phyloP scores from a whole-genome alignment of 1,140 invertebrate species.

The Trichomalopsis sarcophagae region DNA sequence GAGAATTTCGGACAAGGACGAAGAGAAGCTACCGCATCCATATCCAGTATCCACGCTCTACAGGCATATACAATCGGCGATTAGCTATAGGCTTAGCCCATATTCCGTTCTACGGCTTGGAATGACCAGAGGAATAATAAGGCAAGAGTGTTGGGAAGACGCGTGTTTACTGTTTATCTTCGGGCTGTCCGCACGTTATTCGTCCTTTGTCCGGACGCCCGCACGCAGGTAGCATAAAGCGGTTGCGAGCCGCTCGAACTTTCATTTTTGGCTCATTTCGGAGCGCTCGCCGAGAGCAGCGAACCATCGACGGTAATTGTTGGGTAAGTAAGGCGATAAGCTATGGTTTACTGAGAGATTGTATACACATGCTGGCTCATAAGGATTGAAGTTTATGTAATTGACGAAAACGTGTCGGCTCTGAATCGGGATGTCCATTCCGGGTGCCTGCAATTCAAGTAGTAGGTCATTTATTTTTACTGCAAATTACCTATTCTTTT shows the following conservation, averaged over 20 bases:
- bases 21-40: background rate
- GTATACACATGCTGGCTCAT: background rate
- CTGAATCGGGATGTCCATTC: too few relatives aligned
- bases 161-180: slow-evolving; percentile 4
- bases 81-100: background rate
- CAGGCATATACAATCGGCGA: too few relatives aligned
- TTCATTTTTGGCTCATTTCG: background rate
- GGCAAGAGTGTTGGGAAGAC: background rate
- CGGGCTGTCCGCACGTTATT: background rate
- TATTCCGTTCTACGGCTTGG: background rate
- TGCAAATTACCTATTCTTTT: background rate
- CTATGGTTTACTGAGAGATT: background rate
- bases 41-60: background rate
- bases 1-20: slow-evolving; percentile 29
- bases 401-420: background rate
- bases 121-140: background rate
- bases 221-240: background rate
- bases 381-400: background rate
- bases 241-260: background rate
- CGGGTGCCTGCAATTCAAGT: too few relatives aligned
- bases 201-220: slow-evolving; percentile 22
- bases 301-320: background rate
- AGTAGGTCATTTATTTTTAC: too few relatives aligned
- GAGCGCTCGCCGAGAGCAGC: background rate
- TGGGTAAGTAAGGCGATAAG: background rate